Conservation (phyloP, 2,113 vertebrate genomes). For the Corythornis madagascariensis region DNA sequence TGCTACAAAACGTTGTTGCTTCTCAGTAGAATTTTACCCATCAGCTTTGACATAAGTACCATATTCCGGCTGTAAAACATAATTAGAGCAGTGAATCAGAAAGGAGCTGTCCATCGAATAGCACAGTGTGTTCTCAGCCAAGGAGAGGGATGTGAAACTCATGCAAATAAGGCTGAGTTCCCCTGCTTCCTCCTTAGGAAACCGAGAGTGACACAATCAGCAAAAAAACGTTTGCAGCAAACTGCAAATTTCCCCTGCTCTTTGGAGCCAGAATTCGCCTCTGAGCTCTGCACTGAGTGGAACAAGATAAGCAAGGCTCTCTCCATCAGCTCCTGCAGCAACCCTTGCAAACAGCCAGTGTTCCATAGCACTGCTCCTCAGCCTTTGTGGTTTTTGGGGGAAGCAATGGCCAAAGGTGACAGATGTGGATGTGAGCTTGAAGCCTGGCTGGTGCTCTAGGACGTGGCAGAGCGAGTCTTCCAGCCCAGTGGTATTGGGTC, state of each 20-base stretch:
- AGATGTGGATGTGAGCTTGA: background rate
- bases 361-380: background rate
- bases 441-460: background rate
- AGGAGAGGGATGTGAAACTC: conserved; percentile 60
- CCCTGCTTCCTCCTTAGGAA: conserved; percentile 55
- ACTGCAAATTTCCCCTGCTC: conserved; percentile 25
- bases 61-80: conserved; percentile 68
- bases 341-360: background rate
- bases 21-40: conserved; percentile 63
- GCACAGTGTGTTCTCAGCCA: conserved; percentile 59
- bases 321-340: background rate
- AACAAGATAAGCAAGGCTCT: background rate
- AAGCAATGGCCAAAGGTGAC: background rate
- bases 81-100: conserved; percentile 73
- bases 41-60: conserved; percentile 71
- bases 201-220: conserved; percentile 59
- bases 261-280: background rate
- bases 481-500: background rate
- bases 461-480: background rate
- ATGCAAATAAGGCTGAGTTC: conserved; percentile 55
- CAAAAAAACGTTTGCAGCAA: background rate
- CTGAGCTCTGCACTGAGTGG: background rate
- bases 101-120: conserved; percentile 58
- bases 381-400: background rate
- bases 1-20: conserved; percentile 49